Evolutionary conservation across 2,888 invertebrate genomes (phyloP), one percentile per base, ranked within the genome.

Genomic region (Athetis lepigone): DNA sequence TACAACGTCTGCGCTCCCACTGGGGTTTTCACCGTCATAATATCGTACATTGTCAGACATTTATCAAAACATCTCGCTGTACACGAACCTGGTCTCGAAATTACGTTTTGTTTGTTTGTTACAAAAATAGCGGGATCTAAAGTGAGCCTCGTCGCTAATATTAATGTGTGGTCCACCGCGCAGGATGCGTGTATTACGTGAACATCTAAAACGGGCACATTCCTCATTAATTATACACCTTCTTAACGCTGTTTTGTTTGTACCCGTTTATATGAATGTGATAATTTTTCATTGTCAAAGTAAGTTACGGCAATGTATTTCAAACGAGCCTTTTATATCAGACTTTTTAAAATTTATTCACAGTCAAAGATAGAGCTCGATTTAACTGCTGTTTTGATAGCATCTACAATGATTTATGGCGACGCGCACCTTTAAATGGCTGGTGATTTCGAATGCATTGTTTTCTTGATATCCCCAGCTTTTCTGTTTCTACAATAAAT

Each of bases 141-240:
- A 60, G 36, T 39, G 45, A 62, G 43, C n/a, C n/a, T 46, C 16
- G 52, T 23, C 19, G 23, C 27, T 61, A 70, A 83, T 83, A 84
- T 82, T 80, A 85, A 86, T 85, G 81, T 76, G 65, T 76, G 78
- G 78, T 74, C 57, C 55, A 75, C 70, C 80, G 50, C 71, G 57
- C 49, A 75, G 77, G 75, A 79, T 81, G 78, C 70, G 76, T 84
- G 82, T 75, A 64, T 75, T 79, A 76, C 69, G 64, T 71, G 60
- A 74, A 77, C 57, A 69, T 81, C 72, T 72, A 67, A 76, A 57
- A 62, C 27, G 59, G 46, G 59, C 64, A 76, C 62, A 70, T 73
- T 58, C n/a, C 55, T 70, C 76, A 77, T 85, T 81, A 77, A 84
- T 84, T 81, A 77, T 74, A 50, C n/a, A 61, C 58, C 46, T 59